Percentiles rank a stretch among this genome's conserved stretches.
phyloP scores from a whole-genome alignment of 2,888 invertebrate genomes.

The Anoncus sp. region DNA sequence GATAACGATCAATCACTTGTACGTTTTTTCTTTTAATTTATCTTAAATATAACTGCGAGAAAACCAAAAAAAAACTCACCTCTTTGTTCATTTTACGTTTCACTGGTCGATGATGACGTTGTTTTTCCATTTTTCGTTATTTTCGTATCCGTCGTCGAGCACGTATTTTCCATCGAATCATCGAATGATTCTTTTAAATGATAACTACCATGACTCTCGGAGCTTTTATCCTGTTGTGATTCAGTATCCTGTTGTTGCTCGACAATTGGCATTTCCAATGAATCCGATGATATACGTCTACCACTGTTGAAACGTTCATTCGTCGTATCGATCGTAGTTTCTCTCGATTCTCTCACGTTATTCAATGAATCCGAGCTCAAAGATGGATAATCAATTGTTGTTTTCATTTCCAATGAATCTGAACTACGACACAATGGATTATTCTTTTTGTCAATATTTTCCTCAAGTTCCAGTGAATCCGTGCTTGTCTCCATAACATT shows the following conservation, averaged over 20 bases:
- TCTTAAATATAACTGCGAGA: not conserved
- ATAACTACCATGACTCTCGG: constrained; percentile 46
- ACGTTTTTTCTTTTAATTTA: too few relatives aligned
- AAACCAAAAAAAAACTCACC: constrained; percentile 5
- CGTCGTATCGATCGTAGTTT: constrained; percentile 67
- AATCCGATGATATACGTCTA: constrained; percentile 81
- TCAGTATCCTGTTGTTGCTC: constrained; percentile 72
- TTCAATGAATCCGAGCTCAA: constrained; percentile 81
- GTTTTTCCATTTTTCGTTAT: constrained; percentile 71
- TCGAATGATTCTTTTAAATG: constrained; percentile 61
- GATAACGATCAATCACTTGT: too few relatives aligned
- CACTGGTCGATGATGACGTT: constrained; percentile 71
- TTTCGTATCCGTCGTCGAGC: constrained; percentile 66
- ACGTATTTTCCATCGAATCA: constrained; percentile 67
- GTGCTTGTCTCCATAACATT: constrained; percentile 87
- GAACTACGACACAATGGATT: constrained; percentile 86
- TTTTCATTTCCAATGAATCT: constrained; percentile 88
- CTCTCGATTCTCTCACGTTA: constrained; percentile 77
- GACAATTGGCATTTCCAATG: constrained; percentile 77
- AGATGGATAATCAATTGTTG: constrained; percentile 82
- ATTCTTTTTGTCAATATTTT: constrained; percentile 80
- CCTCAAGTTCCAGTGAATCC: constrained; percentile 86
- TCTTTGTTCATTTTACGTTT: constrained; percentile 71
- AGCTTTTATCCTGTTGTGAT: constrained; percentile 62
- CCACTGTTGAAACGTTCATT: constrained; percentile 72